Evolutionary conservation across 2,888 invertebrate species (phyloP).

Genomic region (Stenchaetothrips biformis): DNA sequence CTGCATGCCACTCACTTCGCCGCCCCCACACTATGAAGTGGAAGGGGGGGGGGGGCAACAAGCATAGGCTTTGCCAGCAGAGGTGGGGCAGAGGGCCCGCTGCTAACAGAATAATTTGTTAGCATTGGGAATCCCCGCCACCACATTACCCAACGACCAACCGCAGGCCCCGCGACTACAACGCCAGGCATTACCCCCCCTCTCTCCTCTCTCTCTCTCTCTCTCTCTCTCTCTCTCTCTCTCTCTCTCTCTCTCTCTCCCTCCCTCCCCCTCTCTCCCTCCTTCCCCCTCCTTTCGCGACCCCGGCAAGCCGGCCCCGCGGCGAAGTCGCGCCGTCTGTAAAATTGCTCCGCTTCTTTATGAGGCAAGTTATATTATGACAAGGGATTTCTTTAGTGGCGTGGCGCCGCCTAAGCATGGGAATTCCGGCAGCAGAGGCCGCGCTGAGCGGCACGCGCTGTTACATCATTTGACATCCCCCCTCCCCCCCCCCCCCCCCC

Average conservation of each 20-base stretch:
- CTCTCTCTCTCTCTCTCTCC: background rate
- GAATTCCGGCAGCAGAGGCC: background rate
- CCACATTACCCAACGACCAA: background rate
- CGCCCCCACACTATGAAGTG: no score
- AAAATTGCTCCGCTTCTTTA: slow-evolving; percentile 19
- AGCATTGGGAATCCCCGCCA: no score
- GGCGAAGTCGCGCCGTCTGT: slow-evolving; percentile 1
- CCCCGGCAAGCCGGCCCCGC: background rate
- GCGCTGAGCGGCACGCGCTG: background rate
- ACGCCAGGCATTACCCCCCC: background rate
- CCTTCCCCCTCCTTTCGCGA: background rate
- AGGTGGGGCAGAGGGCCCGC: no score
- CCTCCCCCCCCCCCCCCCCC: background rate
- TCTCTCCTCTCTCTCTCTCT: background rate
- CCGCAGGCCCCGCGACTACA: background rate
- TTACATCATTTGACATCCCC: slow-evolving; percentile 12
- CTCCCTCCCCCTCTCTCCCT: background rate
- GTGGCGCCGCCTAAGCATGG: background rate
- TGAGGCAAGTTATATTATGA: slow-evolving; percentile 25
- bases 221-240: background rate
- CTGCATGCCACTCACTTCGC: no score
- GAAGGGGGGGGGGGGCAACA: no score
- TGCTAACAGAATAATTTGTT: no score
- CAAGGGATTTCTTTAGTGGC: slow-evolving; percentile 23
- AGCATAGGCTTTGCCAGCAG: no score